These are phyloP conservation scores for Sebastolobus altivelis DNA, from an alignment of 2,797 vertebrate genomes.

Conservation along the genomic window DNA sequence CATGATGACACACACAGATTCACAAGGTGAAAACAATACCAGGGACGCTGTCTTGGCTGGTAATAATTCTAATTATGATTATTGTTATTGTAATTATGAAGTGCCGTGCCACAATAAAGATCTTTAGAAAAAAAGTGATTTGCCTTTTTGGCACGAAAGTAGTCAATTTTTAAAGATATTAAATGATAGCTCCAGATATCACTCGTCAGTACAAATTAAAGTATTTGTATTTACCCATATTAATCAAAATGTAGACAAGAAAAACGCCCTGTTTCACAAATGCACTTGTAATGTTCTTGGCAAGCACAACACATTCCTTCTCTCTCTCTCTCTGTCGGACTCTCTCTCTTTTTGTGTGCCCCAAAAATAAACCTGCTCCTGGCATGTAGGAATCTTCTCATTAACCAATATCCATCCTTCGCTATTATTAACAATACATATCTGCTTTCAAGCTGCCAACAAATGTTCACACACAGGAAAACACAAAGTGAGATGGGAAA, in stretches of 20 bases:
- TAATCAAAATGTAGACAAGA: constrained; percentile 17
- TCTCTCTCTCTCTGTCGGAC: constrained; percentile 3
- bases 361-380: constrained; percentile 70
- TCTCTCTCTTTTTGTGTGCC: constrained; percentile 36
- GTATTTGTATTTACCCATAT: constrained; percentile 43
- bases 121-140: background rate
- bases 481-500: constrained; percentile 1
- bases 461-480: constrained; percentile 18
- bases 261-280: constrained; percentile 42
- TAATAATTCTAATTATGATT: background rate
- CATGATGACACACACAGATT: background rate
- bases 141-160: background rate
- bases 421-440: constrained; percentile 67
- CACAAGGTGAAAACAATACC: background rate
- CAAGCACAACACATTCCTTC: constrained; percentile 62
- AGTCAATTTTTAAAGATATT: background rate
- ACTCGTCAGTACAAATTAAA: background rate
- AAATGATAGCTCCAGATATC: background rate
- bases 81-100: background rate
- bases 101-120: background rate
- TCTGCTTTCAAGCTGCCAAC: constrained; percentile 53
- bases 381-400: constrained; percentile 68
- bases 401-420: constrained; percentile 59
- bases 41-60: background rate
- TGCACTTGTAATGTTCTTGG: constrained; percentile 52